phyloP scores from a whole-genome alignment of 2,113 vertebrate genomes.

The Nannospalax galili region DNA sequence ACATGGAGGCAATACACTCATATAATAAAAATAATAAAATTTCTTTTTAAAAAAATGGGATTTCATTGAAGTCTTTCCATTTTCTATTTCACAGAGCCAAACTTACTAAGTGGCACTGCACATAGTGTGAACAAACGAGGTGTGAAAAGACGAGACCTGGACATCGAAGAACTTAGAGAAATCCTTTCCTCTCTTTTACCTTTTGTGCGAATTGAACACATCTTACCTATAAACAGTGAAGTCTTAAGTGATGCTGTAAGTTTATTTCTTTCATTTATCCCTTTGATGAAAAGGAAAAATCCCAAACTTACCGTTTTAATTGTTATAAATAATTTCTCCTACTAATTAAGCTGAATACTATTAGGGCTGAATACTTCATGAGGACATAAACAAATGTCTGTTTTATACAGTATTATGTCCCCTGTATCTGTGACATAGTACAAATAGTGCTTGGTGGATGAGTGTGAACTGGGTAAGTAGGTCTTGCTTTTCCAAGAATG shows the following conservation, averaged over 20 bases:
- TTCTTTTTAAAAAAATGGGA: neutral
- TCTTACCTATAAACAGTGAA: constrained; percentile 96
- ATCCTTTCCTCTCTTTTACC: constrained; percentile 95
- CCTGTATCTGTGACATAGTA: neutral
- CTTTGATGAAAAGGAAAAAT: constrained; percentile 46
- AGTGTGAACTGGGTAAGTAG: neutral
- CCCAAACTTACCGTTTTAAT: neutral
- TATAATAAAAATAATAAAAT: too few species aligned
- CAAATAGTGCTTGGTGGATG: neutral
- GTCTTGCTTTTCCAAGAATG: neutral
- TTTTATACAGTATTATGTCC: neutral
- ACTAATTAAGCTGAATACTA: too few species aligned
- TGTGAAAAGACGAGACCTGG: constrained; percentile 97
- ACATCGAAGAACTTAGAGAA: constrained; percentile 96
- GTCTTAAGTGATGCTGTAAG: constrained; percentile 95
- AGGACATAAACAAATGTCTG: neutral
- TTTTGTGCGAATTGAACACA: constrained; percentile 96
- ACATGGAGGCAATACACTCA: too few species aligned
- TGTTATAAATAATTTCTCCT: constrained; percentile 10
- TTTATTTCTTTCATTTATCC: constrained; percentile 66
- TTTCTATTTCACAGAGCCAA: constrained; percentile 91
- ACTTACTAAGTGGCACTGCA: constrained; percentile 97
- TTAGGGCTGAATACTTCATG: neutral
- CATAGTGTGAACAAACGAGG: constrained; percentile 99
- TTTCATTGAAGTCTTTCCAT: constrained; percentile 25